These are phyloP conservation scores for Poecile montanus DNA, from an alignment of 2,797 vertebrate species.

Conservation along the genomic window DNA sequence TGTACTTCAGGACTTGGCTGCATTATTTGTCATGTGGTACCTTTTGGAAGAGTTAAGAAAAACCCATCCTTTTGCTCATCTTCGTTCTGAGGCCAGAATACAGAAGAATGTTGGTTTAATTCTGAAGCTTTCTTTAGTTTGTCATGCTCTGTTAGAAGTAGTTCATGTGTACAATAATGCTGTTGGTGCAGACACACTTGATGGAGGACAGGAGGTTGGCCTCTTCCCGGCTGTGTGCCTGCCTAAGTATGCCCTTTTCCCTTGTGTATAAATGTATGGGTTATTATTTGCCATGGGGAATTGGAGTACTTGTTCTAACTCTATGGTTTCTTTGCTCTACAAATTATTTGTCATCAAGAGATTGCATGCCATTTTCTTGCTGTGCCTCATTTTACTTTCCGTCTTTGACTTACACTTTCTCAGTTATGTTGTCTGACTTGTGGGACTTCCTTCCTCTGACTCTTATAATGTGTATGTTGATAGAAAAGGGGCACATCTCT, in stretches of 20 bases:
- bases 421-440: neutral
- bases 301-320: neutral
- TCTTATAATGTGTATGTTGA: neutral
- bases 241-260: neutral
- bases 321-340: neutral
- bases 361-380: too few relatives aligned
- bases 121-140: neutral
- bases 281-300: neutral
- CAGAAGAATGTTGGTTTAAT: neutral
- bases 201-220: neutral
- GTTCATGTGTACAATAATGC: neutral
- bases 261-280: neutral
- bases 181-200: neutral
- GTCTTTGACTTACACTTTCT: neutral
- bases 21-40: neutral
- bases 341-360: neutral
- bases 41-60: neutral
- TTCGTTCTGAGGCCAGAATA: neutral
- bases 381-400: neutral
- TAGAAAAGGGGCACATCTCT: neutral
- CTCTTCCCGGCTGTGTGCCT: fast-evolving
- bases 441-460: neutral
- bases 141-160: neutral
- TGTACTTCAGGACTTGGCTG: neutral
- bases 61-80: neutral